phyloP scores from a whole-genome alignment of 2,888 invertebrate genomes.

The Thysanoteuthis rhombus region DNA sequence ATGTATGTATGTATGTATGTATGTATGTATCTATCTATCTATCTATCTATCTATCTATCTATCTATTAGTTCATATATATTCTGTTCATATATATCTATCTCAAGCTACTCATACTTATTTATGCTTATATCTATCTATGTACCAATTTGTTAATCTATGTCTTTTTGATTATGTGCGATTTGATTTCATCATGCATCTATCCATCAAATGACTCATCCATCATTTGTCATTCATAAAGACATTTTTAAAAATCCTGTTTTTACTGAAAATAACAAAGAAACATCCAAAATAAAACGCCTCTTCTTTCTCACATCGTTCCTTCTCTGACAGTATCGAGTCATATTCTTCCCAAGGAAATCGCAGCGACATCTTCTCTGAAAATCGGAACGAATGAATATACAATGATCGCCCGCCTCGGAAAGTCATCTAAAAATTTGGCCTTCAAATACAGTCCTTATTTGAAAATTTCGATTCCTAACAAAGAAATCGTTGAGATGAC shows the following conservation, averaged over 20 bases:
- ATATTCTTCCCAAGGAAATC: neutral
- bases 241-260: too few relatives aligned
- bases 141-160: too few relatives aligned
- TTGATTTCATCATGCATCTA: too few relatives aligned
- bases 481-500: neutral
- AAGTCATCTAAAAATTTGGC: neutral
- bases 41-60: neutral
- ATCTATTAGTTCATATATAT: too few relatives aligned
- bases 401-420: neutral
- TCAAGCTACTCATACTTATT: too few relatives aligned
- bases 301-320: neutral
- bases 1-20: neutral
- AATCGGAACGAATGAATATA: neutral
- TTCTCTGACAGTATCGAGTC: neutral
- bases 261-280: too few relatives aligned
- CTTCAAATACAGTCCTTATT: neutral
- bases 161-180: too few relatives aligned
- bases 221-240: too few relatives aligned
- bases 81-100: too few relatives aligned
- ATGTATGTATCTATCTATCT: neutral
- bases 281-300: neutral
- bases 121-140: too few relatives aligned
- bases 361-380: neutral
- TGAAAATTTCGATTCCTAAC: neutral
- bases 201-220: too few relatives aligned